Conservation (phyloP, 2,797 vertebrate genomes). For the Artibeus jamaicensis region DNA sequence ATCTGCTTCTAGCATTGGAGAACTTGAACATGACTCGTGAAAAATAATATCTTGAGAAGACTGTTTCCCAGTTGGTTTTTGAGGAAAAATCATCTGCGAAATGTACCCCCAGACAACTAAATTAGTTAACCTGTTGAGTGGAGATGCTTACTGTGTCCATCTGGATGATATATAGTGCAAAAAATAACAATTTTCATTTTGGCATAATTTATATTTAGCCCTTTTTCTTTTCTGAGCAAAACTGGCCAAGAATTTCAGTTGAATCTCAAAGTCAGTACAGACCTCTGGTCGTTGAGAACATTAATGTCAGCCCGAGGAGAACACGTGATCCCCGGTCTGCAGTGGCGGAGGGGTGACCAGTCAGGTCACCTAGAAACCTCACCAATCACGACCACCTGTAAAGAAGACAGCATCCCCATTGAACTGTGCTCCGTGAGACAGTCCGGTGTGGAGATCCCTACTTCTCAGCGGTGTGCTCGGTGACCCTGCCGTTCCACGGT, state of each 20-base stretch:
- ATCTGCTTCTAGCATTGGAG: neutral
- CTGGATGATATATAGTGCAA: conserved; percentile 47
- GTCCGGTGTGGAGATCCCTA: neutral
- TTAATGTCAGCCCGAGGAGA: neutral
- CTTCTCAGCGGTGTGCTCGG: neutral
- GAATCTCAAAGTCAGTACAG: neutral
- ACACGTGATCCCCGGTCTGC: neutral
- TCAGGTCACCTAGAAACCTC: neutral
- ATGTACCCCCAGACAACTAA: neutral
- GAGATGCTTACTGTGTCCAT: conserved; percentile 49
- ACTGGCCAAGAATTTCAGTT: neutral
- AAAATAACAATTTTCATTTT: conserved; percentile 15
- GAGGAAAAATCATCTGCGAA: conserved; percentile 51
- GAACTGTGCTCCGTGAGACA: neutral
- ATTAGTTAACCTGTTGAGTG: conserved; percentile 46
- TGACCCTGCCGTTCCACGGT: neutral
- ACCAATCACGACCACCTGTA: neutral
- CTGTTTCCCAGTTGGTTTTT: conserved; percentile 48
- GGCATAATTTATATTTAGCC: conserved; percentile 46
- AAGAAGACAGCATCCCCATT: neutral
- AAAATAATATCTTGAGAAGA: conserved; percentile 51
- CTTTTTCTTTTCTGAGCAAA: conserved; percentile 27
- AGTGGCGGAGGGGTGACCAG: neutral
- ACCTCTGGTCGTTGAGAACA: neutral
- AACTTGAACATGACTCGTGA: conserved; percentile 17